Evolutionary conservation across 2,113 vertebrate species (phyloP), one percentile per base, ranked within the genome.

Genomic region (Corydoras sp.): DNA sequence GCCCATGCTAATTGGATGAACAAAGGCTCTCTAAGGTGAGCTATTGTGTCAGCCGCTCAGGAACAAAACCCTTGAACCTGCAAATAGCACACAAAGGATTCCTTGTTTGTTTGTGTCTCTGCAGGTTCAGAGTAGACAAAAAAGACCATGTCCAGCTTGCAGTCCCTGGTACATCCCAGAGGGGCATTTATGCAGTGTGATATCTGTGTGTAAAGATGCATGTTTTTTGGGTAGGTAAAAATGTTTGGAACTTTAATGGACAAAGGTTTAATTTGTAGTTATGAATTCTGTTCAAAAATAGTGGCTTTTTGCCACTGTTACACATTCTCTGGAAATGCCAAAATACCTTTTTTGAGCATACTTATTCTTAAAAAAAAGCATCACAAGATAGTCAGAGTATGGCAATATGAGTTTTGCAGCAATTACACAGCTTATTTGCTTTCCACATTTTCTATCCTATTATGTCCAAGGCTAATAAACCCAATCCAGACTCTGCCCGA

Each of bases 61-160:
- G 69, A 77, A 69, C 69, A 75, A 71, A 76, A 65, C 18, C 18
- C 18, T 74, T 65, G 15, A 62, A 65, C 68, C 54, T 75, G 72
- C 62, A 75, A 77, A 75, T 64, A 58, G 58, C 15, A 67, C 54
- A 73, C 69, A 10, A 65, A 64, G 67, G 76, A 76, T 76, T 80
- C 61, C 69, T 72, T 70, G 62, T 73, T 79, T 79, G 35, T 76
- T 79, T 69, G 70, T 50, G 48, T 67, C 65, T 72, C 68, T 4
- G 4, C 69, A 61, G 68, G 72, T 50, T 32, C 54, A 58, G 32
- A 59, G 71, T 56, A 62, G 68, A 72, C 59, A 8, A 43, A 43
- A 69, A 31, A 60, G 59, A 53, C 59, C 31, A 43, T 31, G 48
- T 75, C 68, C 69, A 76, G 55, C 62, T 65, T 68, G 62, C 70